Evolutionary conservation across 2,113 vertebrate species (phyloP).

Genomic region (Seriola dumerili): DNA sequence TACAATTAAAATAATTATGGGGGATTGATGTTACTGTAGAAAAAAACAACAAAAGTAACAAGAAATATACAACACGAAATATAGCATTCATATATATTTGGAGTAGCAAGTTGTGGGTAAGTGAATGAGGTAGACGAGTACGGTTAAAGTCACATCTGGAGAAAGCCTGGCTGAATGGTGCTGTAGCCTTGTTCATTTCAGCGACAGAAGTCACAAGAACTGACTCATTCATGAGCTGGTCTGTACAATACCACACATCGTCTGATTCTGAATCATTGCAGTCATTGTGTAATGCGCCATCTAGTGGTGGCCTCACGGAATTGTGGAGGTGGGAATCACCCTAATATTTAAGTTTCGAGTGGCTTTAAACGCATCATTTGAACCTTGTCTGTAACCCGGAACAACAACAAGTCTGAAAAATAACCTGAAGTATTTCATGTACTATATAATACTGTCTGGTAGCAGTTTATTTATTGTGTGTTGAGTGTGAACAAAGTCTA

Average conservation of each 20-base stretch:
- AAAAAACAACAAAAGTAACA: too few species aligned
- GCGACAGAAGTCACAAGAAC: neutral
- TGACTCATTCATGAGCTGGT: neutral
- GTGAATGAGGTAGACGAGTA: neutral
- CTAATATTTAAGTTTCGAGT: rapidly evolving
- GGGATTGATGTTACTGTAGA: neutral
- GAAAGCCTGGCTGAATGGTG: neutral
- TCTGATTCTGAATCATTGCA: rapidly evolving
- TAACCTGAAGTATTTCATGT: neutral
- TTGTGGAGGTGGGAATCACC: neutral
- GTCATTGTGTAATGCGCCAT: slow-evolving; percentile 20
- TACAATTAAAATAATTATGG: neutral
- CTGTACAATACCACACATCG: neutral
- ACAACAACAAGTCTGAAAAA: slow-evolving; percentile 40
- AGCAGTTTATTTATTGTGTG: too few species aligned
- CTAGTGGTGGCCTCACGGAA: neutral
- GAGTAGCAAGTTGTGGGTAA: neutral
- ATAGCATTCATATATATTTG: neutral
- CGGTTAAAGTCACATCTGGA: neutral
- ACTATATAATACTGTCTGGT: too few species aligned
- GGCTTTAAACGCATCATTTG: slow-evolving; percentile 3
- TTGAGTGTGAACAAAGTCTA: neutral
- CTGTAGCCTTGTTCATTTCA: neutral
- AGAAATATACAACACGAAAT: too few species aligned
- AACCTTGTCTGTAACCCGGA: slow-evolving; percentile 48